phyloP scores from a whole-genome alignment of 1,140 invertebrate species.

The Drosophila lowei region DNA sequence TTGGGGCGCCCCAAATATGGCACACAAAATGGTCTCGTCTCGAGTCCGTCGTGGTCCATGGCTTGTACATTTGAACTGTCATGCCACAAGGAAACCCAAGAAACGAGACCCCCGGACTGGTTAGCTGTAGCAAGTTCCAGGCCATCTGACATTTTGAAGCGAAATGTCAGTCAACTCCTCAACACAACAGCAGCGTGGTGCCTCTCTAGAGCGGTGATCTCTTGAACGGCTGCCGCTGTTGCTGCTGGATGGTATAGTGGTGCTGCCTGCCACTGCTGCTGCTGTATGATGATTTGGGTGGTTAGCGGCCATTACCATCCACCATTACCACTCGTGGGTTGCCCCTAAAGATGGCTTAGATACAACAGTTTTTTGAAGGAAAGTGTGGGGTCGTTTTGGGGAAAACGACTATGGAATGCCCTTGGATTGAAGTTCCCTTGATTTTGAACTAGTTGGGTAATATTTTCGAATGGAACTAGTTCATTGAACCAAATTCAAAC shows the following conservation, averaged over 20 bases:
- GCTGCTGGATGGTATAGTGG: not conserved
- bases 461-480: too few species aligned
- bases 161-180: conserved; percentile 76
- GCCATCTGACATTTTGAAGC: conserved; percentile 76
- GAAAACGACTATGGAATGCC: conserved; percentile 17
- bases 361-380: conserved; percentile 1
- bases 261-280: conserved; percentile 11
- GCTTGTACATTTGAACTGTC: conserved; percentile 71
- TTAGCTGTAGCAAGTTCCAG: conserved; percentile 38
- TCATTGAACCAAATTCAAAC: too few species aligned
- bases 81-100: conserved; percentile 42
- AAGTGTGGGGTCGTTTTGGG: not conserved
- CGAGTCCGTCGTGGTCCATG: conserved; percentile 10
- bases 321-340: conserved; percentile 16
- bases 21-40: conserved; percentile 68
- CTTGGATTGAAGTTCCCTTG: conserved; percentile 1
- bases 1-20: conserved; percentile 57
- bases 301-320: conserved; percentile 47
- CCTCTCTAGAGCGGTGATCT: not conserved
- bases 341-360: conserved; percentile 40
- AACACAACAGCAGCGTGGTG: conserved; percentile 20
- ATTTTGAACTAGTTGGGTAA: too few species aligned
- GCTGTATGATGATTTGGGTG: conserved; percentile 29
- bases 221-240: not conserved
- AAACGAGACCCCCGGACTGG: conserved; percentile 11